Base-by-base conservation (phyloP, 2,113 vertebrate genomes). In the Alosa alosa region DNA sequence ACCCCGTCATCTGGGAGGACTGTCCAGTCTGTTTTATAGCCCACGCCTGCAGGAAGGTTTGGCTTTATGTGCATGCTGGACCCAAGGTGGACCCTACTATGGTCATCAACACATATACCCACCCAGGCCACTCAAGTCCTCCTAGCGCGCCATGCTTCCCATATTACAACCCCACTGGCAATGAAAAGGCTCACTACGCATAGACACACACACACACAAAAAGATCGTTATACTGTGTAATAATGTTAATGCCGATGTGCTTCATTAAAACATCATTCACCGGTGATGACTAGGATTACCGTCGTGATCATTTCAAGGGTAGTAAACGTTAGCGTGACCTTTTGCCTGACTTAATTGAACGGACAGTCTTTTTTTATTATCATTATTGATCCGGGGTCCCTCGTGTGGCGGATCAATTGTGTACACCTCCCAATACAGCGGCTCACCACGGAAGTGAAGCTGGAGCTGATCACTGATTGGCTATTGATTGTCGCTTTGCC, bases 401-500 rank as follows among this genome's bases (percentile, higher is more conserved):
- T 22, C 75, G 86, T 57, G 86, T 82, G 88, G 82, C 55, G 68
- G 82, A 85, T 90, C 86, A 68, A 90, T 89, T 88, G 84, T 46
- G 83, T 82, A 81, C 85, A 83, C 88, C 87, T 82, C 85, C 46
- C 81, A 60, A 82, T 78, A 87, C 31, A 31, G 83, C 68, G 81
- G 83, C 50, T 15, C 52, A 52, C 72, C 52, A 64, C 36, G 83
- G 86, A 86, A 78, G 83, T 86, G 52, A 22, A 81, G 85, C 86
- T 85, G 81, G 64, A 88, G 64, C 85, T 36, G 83, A 89, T 90
- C 84, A 36, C 81, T 89, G 88, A 91, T 91, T 78, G 85, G 64
- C 31, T 88, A 88, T 86, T 85, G 88, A 91, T 90, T 86, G 85
- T 89, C 82, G 88, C 90, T 88, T 84, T 87, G 3, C 68, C 25